Evolutionary conservation across 2,888 invertebrate species (phyloP).

Genomic region (Embidobia sp.): DNA sequence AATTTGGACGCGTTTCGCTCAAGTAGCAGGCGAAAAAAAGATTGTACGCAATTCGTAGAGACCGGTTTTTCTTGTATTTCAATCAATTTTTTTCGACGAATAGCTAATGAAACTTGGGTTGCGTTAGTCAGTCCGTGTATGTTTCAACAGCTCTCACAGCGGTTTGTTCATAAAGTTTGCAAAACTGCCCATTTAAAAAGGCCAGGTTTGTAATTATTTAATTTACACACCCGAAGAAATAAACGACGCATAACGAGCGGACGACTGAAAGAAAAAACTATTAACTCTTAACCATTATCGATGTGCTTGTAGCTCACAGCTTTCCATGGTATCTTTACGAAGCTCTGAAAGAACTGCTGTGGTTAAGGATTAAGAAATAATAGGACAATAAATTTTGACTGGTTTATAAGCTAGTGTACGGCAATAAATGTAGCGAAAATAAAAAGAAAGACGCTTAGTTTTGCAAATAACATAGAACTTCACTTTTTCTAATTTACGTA

Average conservation of each 20-base stretch:
- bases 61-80: too few species aligned
- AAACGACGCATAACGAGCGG: conserved; percentile 2
- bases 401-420: not conserved
- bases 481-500: too few species aligned
- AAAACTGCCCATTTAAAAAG: not conserved
- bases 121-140: not conserved
- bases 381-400: not conserved
- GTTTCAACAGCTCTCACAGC: not conserved
- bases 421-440: too few species aligned
- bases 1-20: too few species aligned
- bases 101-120: not conserved
- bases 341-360: not conserved
- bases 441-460: too few species aligned
- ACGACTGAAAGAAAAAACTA: not conserved
- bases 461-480: not conserved
- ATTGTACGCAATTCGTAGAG: too few species aligned
- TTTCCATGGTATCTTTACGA: not conserved
- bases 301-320: not conserved
- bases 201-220: conserved; percentile 21
- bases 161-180: not conserved
- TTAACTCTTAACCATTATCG: conserved; percentile 9
- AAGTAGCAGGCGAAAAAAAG: too few species aligned
- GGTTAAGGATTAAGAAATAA: conserved; percentile 9
- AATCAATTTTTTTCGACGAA: not conserved
- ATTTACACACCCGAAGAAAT: conserved; percentile 13